phyloP scores from a whole-genome alignment of 2,113 vertebrate genomes.

The Pachycephala philippinensis region DNA sequence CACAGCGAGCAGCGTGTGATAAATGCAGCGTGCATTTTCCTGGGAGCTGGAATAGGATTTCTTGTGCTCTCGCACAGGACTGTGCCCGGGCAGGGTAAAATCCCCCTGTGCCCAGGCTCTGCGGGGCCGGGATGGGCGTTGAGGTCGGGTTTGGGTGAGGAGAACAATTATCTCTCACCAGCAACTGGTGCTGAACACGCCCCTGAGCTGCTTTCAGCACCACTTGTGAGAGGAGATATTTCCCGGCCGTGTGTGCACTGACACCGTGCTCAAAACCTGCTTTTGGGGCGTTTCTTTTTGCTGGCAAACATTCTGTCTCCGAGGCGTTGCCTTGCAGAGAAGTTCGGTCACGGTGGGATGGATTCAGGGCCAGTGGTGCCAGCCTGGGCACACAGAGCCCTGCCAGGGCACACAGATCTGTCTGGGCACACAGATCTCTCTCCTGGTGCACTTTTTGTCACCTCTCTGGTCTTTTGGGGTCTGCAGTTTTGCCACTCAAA shows the following conservation, averaged over 20 bases:
- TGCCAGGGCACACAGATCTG: accelerated
- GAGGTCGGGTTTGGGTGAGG: accelerated
- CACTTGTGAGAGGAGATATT: neutral
- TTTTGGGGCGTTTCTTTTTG: neutral
- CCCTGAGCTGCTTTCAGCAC: conserved; percentile 12
- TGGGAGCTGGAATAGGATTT: neutral
- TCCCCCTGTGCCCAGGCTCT: neutral
- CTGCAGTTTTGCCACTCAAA: neutral
- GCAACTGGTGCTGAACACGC: neutral
- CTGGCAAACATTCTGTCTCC: accelerated
- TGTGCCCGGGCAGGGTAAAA: accelerated
- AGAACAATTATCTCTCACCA: neutral
- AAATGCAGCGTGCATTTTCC: accelerated
- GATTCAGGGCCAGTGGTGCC: neutral
- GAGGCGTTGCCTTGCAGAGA: neutral
- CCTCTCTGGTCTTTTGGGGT: neutral
- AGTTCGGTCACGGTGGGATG: neutral
- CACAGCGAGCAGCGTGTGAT: accelerated
- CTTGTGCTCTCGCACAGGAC: accelerated
- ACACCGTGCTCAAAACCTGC: accelerated
- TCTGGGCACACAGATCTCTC: neutral
- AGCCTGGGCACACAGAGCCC: accelerated
- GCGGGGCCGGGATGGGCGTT: accelerated
- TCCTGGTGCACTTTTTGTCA: neutral
- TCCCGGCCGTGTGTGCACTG: accelerated